Conservation (phyloP, 2,113 vertebrate species). For the Elachura formosa region DNA sequence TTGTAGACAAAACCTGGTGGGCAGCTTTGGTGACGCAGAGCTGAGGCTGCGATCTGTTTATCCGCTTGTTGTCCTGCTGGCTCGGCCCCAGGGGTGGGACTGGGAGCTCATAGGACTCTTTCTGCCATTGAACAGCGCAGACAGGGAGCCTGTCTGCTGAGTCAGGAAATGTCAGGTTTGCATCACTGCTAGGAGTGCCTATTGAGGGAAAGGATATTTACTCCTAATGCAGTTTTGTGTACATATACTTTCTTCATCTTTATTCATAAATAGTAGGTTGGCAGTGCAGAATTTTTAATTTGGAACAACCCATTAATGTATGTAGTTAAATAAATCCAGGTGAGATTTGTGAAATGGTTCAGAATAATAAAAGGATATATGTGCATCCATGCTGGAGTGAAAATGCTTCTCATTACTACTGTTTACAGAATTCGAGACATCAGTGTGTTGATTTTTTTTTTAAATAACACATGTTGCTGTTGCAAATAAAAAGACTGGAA, state of each 20-base stretch:
- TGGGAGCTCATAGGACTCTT: background rate
- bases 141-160: background rate
- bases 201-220: background rate
- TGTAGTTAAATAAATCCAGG: background rate
- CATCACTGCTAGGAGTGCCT: background rate
- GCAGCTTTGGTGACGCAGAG: background rate
- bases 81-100: background rate
- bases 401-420: background rate
- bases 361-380: background rate
- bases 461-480: background rate
- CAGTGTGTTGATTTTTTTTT: background rate
- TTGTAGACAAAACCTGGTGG: background rate
- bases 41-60: background rate
- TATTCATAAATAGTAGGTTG: background rate
- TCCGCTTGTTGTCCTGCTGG: background rate
- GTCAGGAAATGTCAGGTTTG: background rate
- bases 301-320: background rate
- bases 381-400: rapidly evolving
- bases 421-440: background rate
- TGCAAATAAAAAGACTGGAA: background rate
- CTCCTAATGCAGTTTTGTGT: background rate
- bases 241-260: background rate
- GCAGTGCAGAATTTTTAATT: background rate
- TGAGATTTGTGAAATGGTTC: background rate
- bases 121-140: background rate